These are phyloP conservation scores for Australoheros scitulus DNA, from an alignment of 2,113 vertebrate genomes.

Conservation along the genomic window DNA sequence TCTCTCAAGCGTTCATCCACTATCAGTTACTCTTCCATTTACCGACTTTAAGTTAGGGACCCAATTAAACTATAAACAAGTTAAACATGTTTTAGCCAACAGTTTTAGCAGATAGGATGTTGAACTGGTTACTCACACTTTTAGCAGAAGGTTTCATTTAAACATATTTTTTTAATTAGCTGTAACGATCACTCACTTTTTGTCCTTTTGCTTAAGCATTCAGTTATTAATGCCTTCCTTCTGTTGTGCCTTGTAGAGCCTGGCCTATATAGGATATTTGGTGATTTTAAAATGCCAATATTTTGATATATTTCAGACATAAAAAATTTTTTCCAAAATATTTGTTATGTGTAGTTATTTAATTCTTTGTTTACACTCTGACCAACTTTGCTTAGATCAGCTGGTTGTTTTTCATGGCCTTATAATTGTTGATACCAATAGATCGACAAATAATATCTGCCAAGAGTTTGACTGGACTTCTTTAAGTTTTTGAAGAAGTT, in stretches of 20 bases:
- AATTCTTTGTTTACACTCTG: neutral
- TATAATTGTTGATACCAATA: no score
- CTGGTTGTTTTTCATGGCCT: neutral
- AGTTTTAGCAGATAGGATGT: no score
- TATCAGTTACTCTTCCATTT: neutral
- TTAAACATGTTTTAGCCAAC: neutral
- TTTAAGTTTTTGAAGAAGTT: no score
- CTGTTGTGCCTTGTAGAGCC: neutral
- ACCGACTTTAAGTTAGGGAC: neutral
- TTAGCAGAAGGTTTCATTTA: neutral
- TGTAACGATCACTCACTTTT: neutral
- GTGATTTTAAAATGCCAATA: no score
- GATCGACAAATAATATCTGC: no score
- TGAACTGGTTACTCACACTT: neutral
- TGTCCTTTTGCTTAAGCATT: neutral
- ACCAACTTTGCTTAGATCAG: neutral
- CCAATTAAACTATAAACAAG: neutral
- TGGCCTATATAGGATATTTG: neutral
- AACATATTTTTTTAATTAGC: no score
- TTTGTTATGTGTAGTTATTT: neutral
- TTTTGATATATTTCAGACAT: no score
- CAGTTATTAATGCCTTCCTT: neutral
- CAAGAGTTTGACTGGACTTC: no score
- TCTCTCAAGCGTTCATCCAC: neutral
- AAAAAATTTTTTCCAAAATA: neutral